Evolutionary conservation across 2,113 vertebrate species (phyloP), one percentile per base, ranked within the genome.

Genomic region (Carlito syrichta): DNA sequence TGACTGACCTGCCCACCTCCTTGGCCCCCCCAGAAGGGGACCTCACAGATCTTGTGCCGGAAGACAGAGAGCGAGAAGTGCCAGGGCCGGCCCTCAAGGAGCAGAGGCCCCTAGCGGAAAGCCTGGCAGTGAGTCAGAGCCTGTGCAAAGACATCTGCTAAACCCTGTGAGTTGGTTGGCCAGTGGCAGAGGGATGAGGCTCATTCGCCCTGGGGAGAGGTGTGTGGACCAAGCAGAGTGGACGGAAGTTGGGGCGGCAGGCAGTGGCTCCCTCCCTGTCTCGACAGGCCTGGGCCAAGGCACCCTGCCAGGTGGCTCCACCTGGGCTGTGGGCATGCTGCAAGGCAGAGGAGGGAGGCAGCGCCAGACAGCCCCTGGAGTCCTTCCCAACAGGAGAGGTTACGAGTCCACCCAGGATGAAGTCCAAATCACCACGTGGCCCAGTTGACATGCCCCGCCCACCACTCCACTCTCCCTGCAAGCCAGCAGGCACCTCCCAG

Each of bases 181-280:
- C 73, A 79, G 35, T 8, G 38, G 87, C 58, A 4, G 32, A 63
- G 76, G 9, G 1, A 43, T 3, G 27, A 13, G 40, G 86, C 32
- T 60, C 58, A 3, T 8, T 32, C 10, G 22, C 6, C 19, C 45
- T 1, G 8, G 52, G 84, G 6, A 79, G 0, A 3, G 52, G 11
- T 0, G 2, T 38, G 45, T 13, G 10, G 50, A 19, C 69, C 13
- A 14, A 20, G 52, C 0, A 0, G 2, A 20, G 48, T 8, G 43
- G 58, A 40, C n/a, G 69, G 86, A 76, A 69, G 50, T 52, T 1
- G 16, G 52, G n/a, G 11, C 0, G 54, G 81, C 79, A 68, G 81
- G n/a, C 14, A 0, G 2, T 2, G 16, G 83, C 63, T 8, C 66
- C 84, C n/a, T 66, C 38, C 91, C 56, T 35, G 84, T 43, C 78